These are phyloP conservation scores for Agraylea sexmaculata DNA, from an alignment of 1,140 invertebrate genomes.

Conservation along the genomic window DNA sequence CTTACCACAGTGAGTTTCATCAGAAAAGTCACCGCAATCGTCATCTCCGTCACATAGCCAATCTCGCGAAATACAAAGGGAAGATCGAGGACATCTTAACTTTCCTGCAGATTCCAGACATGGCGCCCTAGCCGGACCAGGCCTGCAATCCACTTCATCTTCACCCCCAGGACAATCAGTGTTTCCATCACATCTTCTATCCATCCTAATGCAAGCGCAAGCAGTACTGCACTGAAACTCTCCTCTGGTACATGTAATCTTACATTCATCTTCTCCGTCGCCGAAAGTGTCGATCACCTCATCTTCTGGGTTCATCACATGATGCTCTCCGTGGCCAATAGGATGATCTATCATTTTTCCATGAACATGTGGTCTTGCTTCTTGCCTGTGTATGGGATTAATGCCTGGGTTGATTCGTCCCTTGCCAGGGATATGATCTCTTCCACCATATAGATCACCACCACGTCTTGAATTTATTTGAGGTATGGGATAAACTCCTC, in stretches of 20 bases:
- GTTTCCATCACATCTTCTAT: constrained; percentile 47
- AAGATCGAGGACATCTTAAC: constrained; percentile 53
- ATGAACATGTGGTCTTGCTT: constrained; percentile 21
- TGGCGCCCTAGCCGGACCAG: constrained; percentile 35
- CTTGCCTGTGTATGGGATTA: constrained; percentile 18
- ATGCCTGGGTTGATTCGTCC: constrained; percentile 16
- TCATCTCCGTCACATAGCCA: constrained; percentile 68
- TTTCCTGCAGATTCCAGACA: constrained; percentile 46
- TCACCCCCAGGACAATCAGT: constrained; percentile 52
- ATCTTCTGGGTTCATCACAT: constrained; percentile 13
- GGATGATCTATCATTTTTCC: constrained; percentile 15
- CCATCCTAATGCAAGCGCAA: constrained; percentile 48
- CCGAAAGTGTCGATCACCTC: constrained; percentile 26
- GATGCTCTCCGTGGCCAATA: constrained; percentile 8
- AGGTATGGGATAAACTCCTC: too few species aligned
- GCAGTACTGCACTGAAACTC: constrained; percentile 45
- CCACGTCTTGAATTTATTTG: constrained; percentile 8
- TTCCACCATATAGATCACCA: constrained; percentile 10
- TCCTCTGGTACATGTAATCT: constrained; percentile 31
- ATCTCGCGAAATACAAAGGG: constrained; percentile 59
- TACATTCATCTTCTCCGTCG: constrained; percentile 30
- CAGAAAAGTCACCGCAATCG: constrained; percentile 73
- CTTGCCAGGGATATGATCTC: constrained; percentile 15
- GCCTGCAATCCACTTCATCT: constrained; percentile 53
- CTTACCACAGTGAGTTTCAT: constrained; percentile 67